These are phyloP conservation scores for Rhodeus uyekii DNA, from an alignment of 2,797 vertebrate species.

Conservation along the genomic window DNA sequence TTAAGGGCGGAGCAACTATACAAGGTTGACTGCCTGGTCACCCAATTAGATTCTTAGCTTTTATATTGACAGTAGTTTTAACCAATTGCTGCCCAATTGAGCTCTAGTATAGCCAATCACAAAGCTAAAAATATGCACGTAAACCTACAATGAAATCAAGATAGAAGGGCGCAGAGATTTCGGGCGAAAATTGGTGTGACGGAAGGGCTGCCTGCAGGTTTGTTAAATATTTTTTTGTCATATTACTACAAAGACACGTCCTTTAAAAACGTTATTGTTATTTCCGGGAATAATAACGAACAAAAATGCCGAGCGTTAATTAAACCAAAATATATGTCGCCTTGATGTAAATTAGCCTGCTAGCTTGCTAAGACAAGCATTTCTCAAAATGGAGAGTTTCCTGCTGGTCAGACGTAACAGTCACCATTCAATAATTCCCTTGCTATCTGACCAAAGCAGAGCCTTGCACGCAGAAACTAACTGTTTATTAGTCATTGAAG, in stretches of 20 bases:
- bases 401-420: conserved; percentile 5
- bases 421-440: background rate
- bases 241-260: background rate
- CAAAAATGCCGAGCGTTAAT: conserved; percentile 6
- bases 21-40: background rate
- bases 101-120: conserved; percentile 47
- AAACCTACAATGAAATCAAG: conserved; percentile 43
- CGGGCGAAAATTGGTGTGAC: conserved; percentile 45
- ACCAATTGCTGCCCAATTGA: conserved; percentile 40
- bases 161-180: conserved; percentile 47
- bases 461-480: background rate
- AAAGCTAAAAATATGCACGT: background rate
- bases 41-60: conserved; percentile 13
- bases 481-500: background rate
- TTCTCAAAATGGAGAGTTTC: conserved; percentile 34
- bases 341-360: conserved; percentile 26
- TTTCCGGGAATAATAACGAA: background rate
- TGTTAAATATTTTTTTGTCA: conserved; percentile 29
- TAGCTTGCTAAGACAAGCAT: conserved; percentile 10
- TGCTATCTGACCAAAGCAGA: background rate
- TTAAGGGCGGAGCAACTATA: background rate
- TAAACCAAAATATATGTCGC: background rate
- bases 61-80: conserved; percentile 16
- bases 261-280: background rate
- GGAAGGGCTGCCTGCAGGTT: conserved; percentile 58